Base-by-base conservation (phyloP, 2,888 invertebrate genomes). In the Agelastica alni region DNA sequence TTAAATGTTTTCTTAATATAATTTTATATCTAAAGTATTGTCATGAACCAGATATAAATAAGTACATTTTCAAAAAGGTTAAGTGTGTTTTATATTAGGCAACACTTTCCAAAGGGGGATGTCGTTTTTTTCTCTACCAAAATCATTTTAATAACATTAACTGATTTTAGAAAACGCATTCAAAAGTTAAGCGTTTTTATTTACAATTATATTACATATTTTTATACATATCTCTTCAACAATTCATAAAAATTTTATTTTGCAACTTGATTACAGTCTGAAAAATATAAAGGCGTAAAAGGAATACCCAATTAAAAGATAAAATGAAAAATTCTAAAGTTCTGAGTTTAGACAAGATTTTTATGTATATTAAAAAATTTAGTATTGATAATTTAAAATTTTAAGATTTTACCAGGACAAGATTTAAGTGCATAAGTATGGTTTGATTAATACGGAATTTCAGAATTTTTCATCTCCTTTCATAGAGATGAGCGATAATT, bases 1-100 rank as follows among this genome's bases (percentile, higher is more conserved):
- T 74, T 72, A 73, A 67, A 67, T 68, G 67, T 61, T 61, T 72
- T 67, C 68, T 70, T 71, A 70, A 66, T 66, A 65, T 70, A 69
- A 62, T 70, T 68, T 74, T 74, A 76, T 70, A 73, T 73, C 75
- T 76, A 76, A 75, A 72, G 76, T 77, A 77, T 77, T 77, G 77
- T 77, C 77, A 71, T 74, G 71, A 76, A 76, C 76, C 76, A 77
- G 76, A 75, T 68, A 67, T 56, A 59, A 61, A 58, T 61, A 59
- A 59, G 57, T 59, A 59, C 56, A 57, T 61, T 53, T 51, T 56
- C 34, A 54, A 56, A 51, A 28, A 57, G 60, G 56, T 55, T 58
- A 57, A 56, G 42, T 60, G 58, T 62, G 63, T 62, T 64, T 61
- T 55, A 60, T 59, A 59, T 59, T 61, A 61, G 47, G 48, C 46